Conservation (phyloP, 2,797 vertebrate species). For the Meda fulgida region DNA sequence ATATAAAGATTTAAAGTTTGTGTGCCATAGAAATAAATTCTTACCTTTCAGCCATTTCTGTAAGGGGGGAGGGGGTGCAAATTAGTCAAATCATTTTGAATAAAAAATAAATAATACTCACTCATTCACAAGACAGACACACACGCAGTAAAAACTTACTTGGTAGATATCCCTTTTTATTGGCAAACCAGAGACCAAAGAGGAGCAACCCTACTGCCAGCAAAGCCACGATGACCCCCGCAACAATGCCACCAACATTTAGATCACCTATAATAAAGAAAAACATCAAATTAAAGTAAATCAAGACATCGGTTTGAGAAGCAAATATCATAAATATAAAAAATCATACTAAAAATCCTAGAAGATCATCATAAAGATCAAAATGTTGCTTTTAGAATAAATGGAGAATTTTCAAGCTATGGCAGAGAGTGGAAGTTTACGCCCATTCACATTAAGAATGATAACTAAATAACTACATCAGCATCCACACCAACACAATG, state of each 20-base stretch:
- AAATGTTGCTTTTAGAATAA: background rate
- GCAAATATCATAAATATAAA: background rate
- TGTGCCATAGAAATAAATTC: conserved; percentile 28
- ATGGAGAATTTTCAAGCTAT: background rate
- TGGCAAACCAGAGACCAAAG: conserved; percentile 87
- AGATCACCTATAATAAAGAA: conserved; percentile 75
- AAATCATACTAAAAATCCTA: no score
- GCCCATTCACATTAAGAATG: background rate
- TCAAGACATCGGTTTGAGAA: background rate
- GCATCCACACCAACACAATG: background rate
- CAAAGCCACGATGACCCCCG: conserved; percentile 83
- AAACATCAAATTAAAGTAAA: background rate
- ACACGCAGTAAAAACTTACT: conserved; percentile 76
- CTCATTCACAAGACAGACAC: background rate
- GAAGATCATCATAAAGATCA: background rate
- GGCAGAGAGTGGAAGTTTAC: background rate
- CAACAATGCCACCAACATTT: conserved; percentile 89
- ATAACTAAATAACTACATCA: background rate
- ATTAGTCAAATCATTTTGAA: conserved; percentile 1
- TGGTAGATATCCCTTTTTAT: conserved; percentile 86
- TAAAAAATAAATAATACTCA: background rate
- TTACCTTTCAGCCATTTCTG: conserved; percentile 76
- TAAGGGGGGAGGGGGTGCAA: background rate
- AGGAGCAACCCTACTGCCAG: conserved; percentile 78
- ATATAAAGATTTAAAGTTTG: background rate